Base-by-base conservation (phyloP, 2,888 invertebrate species). In the Thecophora atra region DNA sequence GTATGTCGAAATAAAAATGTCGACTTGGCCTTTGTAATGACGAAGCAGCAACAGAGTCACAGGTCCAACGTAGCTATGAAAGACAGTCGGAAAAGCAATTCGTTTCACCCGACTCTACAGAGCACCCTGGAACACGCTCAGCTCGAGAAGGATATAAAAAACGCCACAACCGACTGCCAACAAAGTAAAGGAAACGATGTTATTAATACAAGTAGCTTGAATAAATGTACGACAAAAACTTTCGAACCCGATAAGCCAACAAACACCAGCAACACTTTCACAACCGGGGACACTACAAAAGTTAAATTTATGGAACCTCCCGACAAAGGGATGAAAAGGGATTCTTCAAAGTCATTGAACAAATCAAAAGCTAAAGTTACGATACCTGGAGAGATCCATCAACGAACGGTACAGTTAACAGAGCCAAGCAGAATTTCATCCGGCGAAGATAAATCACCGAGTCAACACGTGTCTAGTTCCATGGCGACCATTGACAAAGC, bases 1-100 rank as follows among this genome's bases (percentile, higher is more conserved):
- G 77, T 87, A 51, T 83, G 84, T 62, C 85, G 87, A 78, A 87
- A 87, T 82, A 87, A 84, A 82, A 87, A 87, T 79, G 87, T 87
- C 75, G 87, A 87, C 79, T 78, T 87, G 78, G 87, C 87, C 71
- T 85, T 84, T 74, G 82, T 82, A 70, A 80, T 86, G 79, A 78
- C 79, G 64, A 83, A 81, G 72, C 77, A 77, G 30, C 73, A 73
- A 37, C 56, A 62, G 52, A 60, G 37, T 51, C 74, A 47, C 44
- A 69, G 63, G 19, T 60, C 60, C 24, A 11, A 4, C 28, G 60
- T n/a, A n/a, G 24, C 52, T 26, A 63, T 37, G 24, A 70, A 70
- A 11, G 51, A 63, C 8, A 30, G 21, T 62, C 51, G 30, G 3
- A 62, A 69, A 51, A 44, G n/a, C 51, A 37, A 8, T 37, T 26